Conservation (phyloP, 2,888 invertebrate species). For the Leptopilina syphax region DNA sequence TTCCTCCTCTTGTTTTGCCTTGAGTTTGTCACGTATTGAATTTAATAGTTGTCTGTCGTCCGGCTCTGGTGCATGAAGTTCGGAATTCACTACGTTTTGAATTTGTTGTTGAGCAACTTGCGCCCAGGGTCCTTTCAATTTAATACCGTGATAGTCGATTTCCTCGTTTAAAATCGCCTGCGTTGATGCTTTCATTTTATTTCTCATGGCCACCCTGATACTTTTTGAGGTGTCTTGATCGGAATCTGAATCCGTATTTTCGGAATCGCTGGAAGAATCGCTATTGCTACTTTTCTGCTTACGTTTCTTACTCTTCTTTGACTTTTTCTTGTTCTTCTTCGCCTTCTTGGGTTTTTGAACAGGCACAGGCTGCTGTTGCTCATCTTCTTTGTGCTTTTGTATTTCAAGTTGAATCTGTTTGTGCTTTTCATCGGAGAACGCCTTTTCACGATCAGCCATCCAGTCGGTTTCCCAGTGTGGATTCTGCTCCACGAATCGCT, state of each 20-base stretch:
- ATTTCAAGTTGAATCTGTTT: constrained; percentile 75
- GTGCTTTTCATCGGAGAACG: constrained; percentile 76
- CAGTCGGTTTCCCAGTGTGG: constrained; percentile 93
- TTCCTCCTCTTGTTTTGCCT: constrained; percentile 78
- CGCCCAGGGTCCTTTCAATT: constrained; percentile 77
- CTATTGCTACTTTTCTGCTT: constrained; percentile 75
- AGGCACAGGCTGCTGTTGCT: constrained; percentile 69
- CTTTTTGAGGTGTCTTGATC: constrained; percentile 80
- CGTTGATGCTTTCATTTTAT: constrained; percentile 78
- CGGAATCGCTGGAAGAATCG: constrained; percentile 74
- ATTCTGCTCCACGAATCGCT: constrained; percentile 90
- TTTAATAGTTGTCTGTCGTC: constrained; percentile 78
- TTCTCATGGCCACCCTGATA: constrained; percentile 83
- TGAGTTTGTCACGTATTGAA: constrained; percentile 78
- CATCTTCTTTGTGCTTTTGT: constrained; percentile 81
- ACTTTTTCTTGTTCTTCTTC: constrained; percentile 79
- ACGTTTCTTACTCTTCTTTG: constrained; percentile 78
- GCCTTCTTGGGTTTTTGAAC: constrained; percentile 79
- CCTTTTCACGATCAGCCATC: constrained; percentile 88
- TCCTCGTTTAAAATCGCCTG: constrained; percentile 77
- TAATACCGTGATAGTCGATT: constrained; percentile 70
- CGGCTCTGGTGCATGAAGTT: constrained; percentile 67
- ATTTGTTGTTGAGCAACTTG: constrained; percentile 67
- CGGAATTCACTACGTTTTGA: constrained; percentile 62
- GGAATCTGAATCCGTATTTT: constrained; percentile 76